phyloP scores from a whole-genome alignment of 2,888 invertebrate genomes.

The Drosophila dives region DNA sequence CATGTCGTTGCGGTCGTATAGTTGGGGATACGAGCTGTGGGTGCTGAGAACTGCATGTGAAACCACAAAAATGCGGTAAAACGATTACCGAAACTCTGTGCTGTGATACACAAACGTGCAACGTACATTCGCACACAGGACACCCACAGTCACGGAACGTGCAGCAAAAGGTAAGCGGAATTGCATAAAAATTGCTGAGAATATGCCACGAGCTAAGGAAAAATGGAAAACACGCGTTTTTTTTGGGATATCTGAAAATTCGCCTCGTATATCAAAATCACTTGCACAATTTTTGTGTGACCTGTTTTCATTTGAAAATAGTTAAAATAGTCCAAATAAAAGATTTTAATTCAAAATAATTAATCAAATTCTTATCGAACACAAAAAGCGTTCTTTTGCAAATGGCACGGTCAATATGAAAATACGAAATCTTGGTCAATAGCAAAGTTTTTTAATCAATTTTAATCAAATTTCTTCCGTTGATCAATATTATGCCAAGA shows the following conservation, averaged over 20 bases:
- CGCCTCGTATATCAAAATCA: neutral
- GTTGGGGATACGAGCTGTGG: constrained; percentile 31
- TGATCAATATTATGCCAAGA: neutral
- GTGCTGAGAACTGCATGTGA: constrained; percentile 56
- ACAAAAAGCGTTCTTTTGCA: neutral
- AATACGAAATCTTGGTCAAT: too few species aligned
- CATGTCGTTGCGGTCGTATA: constrained; percentile 63
- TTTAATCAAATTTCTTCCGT: neutral
- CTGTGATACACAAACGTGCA: constrained; percentile 24
- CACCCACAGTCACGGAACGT: constrained; percentile 8
- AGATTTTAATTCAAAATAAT: neutral
- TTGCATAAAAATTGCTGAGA: constrained; percentile 19
- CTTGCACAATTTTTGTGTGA: neutral
- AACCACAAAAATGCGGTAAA: constrained; percentile 70
- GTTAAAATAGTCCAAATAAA: neutral
- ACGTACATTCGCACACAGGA: neutral
- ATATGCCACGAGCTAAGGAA: constrained; percentile 5
- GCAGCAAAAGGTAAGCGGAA: constrained; percentile 31
- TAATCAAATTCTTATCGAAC: neutral
- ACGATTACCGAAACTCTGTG: constrained; percentile 66
- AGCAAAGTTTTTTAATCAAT: neutral
- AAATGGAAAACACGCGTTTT: neutral
- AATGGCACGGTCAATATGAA: neutral
- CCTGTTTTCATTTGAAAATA: neutral
- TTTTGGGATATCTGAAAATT: constrained; percentile 4